phyloP scores from a whole-genome alignment of 2,888 invertebrate species.

The Drosophila barbarae region DNA sequence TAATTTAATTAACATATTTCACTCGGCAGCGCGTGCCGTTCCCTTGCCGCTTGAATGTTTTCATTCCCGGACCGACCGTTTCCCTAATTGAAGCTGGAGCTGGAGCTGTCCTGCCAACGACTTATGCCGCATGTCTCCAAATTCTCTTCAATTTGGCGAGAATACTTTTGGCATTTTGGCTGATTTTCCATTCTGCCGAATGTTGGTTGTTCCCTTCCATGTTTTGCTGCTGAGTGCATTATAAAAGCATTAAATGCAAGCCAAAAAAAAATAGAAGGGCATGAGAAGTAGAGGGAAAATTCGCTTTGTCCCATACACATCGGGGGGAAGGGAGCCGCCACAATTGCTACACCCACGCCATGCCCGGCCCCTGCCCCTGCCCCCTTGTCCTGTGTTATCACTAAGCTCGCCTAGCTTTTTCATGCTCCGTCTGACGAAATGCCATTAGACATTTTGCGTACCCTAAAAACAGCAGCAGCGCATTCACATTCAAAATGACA shows the following conservation, averaged over 20 bases:
- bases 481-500: conserved; percentile 57
- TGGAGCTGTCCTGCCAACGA: background rate
- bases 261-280: conserved; percentile 35
- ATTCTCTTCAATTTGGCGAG: conserved; percentile 50
- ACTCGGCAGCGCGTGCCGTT: conserved; percentile 16
- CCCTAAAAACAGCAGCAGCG: conserved; percentile 53
- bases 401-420: conserved; percentile 54
- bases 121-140: conserved; percentile 11
- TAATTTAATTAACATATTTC: conserved; percentile 68
- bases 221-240: conserved; percentile 57
- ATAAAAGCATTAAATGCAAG: conserved; percentile 68
- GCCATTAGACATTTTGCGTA: conserved; percentile 73
- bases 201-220: conserved; percentile 26
- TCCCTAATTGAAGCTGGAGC: conserved; percentile 17
- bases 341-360: conserved; percentile 12
- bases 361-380: background rate
- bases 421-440: conserved; percentile 71
- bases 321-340: background rate
- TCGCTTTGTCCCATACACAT: conserved; percentile 55
- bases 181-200: conserved; percentile 23
- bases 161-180: conserved; percentile 15
- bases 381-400: conserved; percentile 23
- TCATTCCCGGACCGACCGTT: conserved; percentile 14
- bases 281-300: conserved; percentile 26
- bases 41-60: conserved; percentile 25